Conservation (phyloP, 2,113 vertebrate species). For the Datnioides undecimradiatus region DNA sequence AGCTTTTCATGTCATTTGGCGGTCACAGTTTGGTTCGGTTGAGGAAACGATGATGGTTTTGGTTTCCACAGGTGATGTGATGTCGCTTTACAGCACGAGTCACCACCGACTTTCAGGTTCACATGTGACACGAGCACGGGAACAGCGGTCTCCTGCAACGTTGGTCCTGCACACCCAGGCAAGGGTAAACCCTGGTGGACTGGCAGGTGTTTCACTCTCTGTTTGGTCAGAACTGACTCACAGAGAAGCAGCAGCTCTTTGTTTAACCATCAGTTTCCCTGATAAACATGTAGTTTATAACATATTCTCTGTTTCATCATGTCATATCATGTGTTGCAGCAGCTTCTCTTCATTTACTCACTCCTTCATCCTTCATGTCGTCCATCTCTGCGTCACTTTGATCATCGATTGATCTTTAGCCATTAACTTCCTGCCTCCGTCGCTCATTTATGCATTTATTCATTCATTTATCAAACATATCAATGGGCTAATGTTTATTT, state of each 20-base stretch:
- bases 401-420: background rate
- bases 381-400: background rate
- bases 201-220: too few species aligned
- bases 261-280: background rate
- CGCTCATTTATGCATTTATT: background rate
- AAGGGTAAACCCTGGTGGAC: too few species aligned
- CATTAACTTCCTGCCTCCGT: accelerated
- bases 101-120: too few species aligned
- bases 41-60: too few species aligned
- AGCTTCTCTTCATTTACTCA: background rate
- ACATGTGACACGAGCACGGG: too few species aligned
- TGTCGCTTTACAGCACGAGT: too few species aligned
- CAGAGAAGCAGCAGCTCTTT: background rate
- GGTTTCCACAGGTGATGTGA: too few species aligned
- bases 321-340: background rate
- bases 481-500: background rate
- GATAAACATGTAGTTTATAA: too few species aligned
- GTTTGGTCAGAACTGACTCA: background rate
- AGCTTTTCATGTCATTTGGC: too few species aligned
- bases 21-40: too few species aligned
- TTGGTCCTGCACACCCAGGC: too few species aligned
- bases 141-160: too few species aligned
- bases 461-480: background rate
- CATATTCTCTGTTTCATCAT: background rate
- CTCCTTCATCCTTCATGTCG: background rate